Base-by-base conservation (phyloP, 1,140 invertebrate genomes). In the Mactra quadrangularis region DNA sequence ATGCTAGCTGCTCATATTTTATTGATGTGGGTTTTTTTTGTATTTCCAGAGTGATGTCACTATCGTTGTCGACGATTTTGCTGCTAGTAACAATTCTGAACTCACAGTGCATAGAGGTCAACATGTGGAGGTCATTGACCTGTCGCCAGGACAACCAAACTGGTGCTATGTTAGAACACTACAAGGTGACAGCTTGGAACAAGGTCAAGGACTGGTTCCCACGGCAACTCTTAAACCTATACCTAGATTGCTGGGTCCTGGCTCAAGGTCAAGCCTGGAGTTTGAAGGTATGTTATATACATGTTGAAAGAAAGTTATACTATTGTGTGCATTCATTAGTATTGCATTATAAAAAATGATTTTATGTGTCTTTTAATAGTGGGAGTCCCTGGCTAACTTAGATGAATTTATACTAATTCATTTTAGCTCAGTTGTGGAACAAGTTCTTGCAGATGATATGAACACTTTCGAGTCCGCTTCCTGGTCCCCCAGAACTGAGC, bases 41-140 rank as follows among this genome's bases (percentile, higher is more conserved):
- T 71, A 47, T 25, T 89, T 88, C 13, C 89, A 91, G 90, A 85
- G 82, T 84, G 91, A 92, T 53, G 77, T 92, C 0, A 91, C 91
- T 6, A 84, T 90, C 13, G 91, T 92, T 0, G 75, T 91, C 22
- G 90, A 92, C 38, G 91, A 93, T 50, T 92, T 87, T 72, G 76
- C 87, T 1, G 91, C 92, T 13, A 83, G 85, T 7, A 85, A 86
- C 22, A 86, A 87, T 47, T 82, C 85, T 3, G 92, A 93, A 79
- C 81, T 93, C 11, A 89, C 84, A 25, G 81, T 93, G n/a, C 82
- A 82, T 29, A 85, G 86, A 72, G 92, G 92, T 13, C 97, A 98
- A 92, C 97, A 98, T 93, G 97, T 98, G 57, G 97, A 98, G 90
- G 96, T 98, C 66, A 91, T 98, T 64, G 97, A 98, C 88, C 94